A percentile compares a stretch with the other conserved stretches of the same genome.
Evolutionary conservation across 2,888 invertebrate genomes (phyloP).

Genomic region (Tetragnatha montana): DNA sequence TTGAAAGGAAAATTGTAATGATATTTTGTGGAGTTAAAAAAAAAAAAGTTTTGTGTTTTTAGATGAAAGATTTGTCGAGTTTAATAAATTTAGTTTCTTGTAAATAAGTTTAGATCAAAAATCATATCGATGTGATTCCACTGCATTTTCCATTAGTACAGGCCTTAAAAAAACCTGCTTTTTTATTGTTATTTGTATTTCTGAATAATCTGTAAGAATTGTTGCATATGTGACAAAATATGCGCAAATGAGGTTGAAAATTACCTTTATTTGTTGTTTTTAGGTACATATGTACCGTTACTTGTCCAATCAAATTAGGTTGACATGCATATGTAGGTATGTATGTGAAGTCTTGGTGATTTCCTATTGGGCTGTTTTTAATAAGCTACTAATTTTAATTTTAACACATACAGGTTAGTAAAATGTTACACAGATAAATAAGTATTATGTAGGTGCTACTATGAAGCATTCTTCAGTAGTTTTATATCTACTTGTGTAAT

Average conservation of each 20-base stretch:
- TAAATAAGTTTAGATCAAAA: conserved; percentile 32
- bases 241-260: conserved; percentile 8
- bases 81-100: conserved; percentile 27
- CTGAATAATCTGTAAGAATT: conserved; percentile 25
- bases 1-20: conserved; percentile 7
- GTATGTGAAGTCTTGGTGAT: conserved; percentile 34
- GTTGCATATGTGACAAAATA: conserved; percentile 14
- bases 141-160: conserved; percentile 39
- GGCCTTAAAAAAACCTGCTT: conserved; percentile 33
- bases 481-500: conserved; percentile 37
- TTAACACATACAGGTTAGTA: not conserved
- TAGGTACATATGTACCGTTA: conserved; percentile 33
- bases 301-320: conserved; percentile 16
- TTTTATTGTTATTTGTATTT: conserved; percentile 32
- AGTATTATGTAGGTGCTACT: conserved; percentile 40
- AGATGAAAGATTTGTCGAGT: conserved; percentile 25
- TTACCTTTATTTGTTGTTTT: conserved; percentile 12
- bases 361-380: conserved; percentile 15
- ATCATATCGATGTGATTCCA: conserved; percentile 18
- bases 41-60: conserved; percentile 10
- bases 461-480: conserved; percentile 35
- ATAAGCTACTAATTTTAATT: conserved; percentile 15
- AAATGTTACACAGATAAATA: conserved; percentile 11
- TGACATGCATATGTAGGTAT: conserved; percentile 15
- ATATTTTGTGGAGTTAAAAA: not conserved